Base-by-base conservation (phyloP, 2,113 vertebrate species). In the Mandrillus leucophaeus region DNA sequence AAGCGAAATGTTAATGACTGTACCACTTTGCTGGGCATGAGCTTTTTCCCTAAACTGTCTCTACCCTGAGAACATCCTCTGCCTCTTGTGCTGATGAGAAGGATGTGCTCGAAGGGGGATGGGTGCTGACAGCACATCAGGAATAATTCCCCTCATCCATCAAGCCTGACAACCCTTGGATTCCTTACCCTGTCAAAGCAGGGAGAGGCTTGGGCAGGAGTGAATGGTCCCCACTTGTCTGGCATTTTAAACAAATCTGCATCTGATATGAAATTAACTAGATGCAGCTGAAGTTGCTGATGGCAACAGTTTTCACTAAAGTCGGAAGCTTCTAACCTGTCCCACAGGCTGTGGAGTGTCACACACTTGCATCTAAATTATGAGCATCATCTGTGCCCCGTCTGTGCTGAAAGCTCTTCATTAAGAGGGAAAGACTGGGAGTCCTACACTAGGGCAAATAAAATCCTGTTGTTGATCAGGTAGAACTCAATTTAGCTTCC, bases 231-330 rank as follows among this genome's bases (percentile, higher is more conserved):
- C 30, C 40, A 20, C 72, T 97, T 64, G 43, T 52, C 96, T 97
- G 78, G 80, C 81, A 80, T 97, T 92, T 98, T 96, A 92, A 96
- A 76, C 90, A 95, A 86, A 93, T 97, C 85, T 94, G 83, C 75
- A 90, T 97, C 92, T 85, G 72, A 61, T 96, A 57, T 23, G 73
- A 93, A 97, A 96, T 97, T 95, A 97, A 90, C 86, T 88, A 57
- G 76, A 92, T 93, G 61, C 68, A 48, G 52, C 83, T 93, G 55
- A 89, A 82, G 57, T 89, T 66, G 88, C 85, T 97, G 55, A 1
- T 90, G 93, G 70, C 84, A 73, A 57, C 12, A 50, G 76, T 95
- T 81, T 66, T 85, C 73, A 59, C 57, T 27, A 0, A 59, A 40
- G 76, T 35, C 57, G 40, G 78, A 55, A 75, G 87, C 87, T 84